Percentiles rank a stretch among this genome's conserved stretches.
Evolutionary conservation across 2,888 invertebrate genomes (phyloP).

Genomic region (Drosophila ezoana): DNA sequence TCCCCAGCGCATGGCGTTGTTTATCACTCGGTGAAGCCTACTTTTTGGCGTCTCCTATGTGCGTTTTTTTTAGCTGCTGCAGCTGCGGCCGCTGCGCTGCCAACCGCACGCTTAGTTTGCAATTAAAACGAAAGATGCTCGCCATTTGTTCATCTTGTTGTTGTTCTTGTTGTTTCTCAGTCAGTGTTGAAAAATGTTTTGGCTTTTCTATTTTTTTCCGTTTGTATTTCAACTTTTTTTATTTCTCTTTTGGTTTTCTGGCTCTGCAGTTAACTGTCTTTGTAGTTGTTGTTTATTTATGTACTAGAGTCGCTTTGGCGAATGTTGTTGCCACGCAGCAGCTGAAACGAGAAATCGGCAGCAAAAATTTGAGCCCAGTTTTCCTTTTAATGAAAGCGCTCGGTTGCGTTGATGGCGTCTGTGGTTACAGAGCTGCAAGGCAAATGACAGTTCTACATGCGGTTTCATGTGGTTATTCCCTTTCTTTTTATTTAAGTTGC

Average conservation of each 20-base stretch:
- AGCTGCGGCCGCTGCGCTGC: conserved; percentile 50
- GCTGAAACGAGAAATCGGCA: conserved; percentile 55
- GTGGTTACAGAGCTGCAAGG: conserved; percentile 56
- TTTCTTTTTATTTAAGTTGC: background rate
- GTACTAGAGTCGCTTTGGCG: conserved; percentile 49
- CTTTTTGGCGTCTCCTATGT: conserved; percentile 70
- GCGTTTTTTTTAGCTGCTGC: conserved; percentile 41
- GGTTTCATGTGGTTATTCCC: conserved; percentile 40
- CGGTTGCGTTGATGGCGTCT: conserved; percentile 56
- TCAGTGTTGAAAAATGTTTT: conserved; percentile 59
- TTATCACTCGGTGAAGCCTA: conserved; percentile 77
- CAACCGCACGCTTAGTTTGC: conserved; percentile 81
- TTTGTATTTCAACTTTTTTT: conserved; percentile 14
- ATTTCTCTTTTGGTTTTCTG: conserved; percentile 15
- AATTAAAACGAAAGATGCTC: conserved; percentile 81
- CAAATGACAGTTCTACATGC: conserved; percentile 58
- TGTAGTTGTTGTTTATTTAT: conserved; percentile 65
- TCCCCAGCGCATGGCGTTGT: conserved; percentile 54
- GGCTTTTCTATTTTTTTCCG: conserved; percentile 38
- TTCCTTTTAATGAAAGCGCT: conserved; percentile 76
- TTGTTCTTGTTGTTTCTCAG: conserved; percentile 45
- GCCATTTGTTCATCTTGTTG: conserved; percentile 59
- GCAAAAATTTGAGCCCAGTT: conserved; percentile 64
- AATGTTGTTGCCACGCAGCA: conserved; percentile 30
- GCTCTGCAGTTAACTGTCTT: conserved; percentile 58